Percentiles rank a stretch among this genome's conserved stretches.
Evolutionary conservation across 2,888 invertebrate species (phyloP).

Genomic region (Argyresthia goedartella): DNA sequence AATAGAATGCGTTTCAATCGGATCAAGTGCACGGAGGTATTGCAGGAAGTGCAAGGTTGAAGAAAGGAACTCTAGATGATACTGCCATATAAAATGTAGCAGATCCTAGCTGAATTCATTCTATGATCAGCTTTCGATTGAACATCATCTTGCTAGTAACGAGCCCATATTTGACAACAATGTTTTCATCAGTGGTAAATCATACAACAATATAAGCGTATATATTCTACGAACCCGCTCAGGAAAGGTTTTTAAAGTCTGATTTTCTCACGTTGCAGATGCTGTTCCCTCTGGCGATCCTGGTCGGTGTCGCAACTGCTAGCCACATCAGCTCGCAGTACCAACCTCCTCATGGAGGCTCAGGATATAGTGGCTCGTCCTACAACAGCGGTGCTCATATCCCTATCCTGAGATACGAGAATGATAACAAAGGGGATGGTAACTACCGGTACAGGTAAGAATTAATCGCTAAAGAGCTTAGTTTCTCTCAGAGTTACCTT

Average conservation of each 20-base stretch:
- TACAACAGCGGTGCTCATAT: constrained; percentile 42
- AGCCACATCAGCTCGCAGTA: constrained; percentile 19
- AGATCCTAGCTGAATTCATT: constrained; percentile 26
- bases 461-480: background rate
- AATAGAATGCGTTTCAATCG: background rate
- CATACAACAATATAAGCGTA: too few relatives aligned
- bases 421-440: constrained; percentile 72
- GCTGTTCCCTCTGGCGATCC: constrained; percentile 21
- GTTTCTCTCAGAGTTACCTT: too few relatives aligned
- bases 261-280: constrained; percentile 23
- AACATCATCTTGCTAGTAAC: constrained; percentile 9
- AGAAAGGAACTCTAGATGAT: constrained; percentile 7
- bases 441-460: constrained; percentile 73
- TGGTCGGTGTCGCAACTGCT: constrained; percentile 25
- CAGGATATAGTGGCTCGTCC: constrained; percentile 18
- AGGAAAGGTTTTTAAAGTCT: too few relatives aligned
- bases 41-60: background rate
- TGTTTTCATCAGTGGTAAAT: background rate
- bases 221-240: too few relatives aligned
- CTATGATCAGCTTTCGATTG: constrained; percentile 22
- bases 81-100: constrained; percentile 41
- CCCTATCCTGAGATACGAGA: constrained; percentile 72
- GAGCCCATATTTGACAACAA: constrained; percentile 3
- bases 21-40: background rate
- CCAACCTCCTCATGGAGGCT: constrained; percentile 15